Conservation (phyloP, 2,888 invertebrate genomes). For the Amblyjoppa fuscipennis region DNA sequence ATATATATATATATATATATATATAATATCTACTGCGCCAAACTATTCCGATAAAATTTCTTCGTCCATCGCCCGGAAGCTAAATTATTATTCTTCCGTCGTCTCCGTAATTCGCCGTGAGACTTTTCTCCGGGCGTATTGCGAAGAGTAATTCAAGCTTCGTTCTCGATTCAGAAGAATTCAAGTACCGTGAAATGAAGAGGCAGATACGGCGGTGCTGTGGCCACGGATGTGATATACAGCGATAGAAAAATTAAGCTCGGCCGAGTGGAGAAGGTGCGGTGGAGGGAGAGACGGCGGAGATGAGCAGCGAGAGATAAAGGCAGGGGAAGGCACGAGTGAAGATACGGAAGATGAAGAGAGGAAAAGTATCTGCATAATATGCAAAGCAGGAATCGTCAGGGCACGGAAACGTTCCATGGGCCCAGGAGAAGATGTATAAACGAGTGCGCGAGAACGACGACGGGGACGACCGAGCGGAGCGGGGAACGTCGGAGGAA, state of each 20-base stretch:
- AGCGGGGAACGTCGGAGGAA: slow-evolving; percentile 22
- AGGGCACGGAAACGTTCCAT: slow-evolving; percentile 62
- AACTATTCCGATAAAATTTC: background rate
- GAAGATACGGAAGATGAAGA: slow-evolving; percentile 38
- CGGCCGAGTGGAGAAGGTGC: slow-evolving; percentile 19
- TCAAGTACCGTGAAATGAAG: slow-evolving; percentile 29
- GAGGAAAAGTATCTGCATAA: slow-evolving; percentile 70
- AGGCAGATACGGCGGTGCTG: background rate
- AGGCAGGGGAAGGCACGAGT: background rate
- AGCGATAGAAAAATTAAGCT: slow-evolving; percentile 16
- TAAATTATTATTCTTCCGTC: slow-evolving; percentile 30
- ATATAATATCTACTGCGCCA: background rate
- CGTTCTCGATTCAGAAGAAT: slow-evolving; percentile 34
- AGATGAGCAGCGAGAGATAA: slow-evolving; percentile 43
- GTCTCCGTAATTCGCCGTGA: slow-evolving; percentile 15
- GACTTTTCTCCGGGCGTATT: background rate
- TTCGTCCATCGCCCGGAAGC: background rate
- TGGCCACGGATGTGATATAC: background rate
- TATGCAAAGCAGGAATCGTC: slow-evolving; percentile 69
- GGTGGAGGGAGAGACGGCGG: background rate
- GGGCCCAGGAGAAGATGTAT: slow-evolving; percentile 28
- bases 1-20: too few species aligned
- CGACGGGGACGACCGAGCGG: slow-evolving; percentile 16
- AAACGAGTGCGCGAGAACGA: slow-evolving; percentile 13
- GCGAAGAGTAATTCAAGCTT: background rate